Conservation (phyloP, 1,140 invertebrate genomes). For the Polypedilum vanderplanki region DNA sequence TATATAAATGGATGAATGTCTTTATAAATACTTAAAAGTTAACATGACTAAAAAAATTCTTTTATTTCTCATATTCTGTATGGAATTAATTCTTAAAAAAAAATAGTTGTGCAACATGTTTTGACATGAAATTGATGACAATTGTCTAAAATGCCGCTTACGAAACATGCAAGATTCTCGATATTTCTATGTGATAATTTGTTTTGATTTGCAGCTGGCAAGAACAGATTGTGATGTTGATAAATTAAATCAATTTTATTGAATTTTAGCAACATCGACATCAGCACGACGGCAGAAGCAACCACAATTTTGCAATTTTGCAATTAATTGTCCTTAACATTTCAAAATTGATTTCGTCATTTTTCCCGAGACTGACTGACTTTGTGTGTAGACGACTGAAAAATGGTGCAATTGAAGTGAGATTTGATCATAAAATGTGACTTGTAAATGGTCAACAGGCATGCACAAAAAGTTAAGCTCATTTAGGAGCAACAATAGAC, state of each 20-base stretch:
- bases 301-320: background rate
- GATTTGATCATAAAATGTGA: background rate
- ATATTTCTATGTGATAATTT: no score
- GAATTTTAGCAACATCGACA: no score
- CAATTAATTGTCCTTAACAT: slow-evolving; percentile 13
- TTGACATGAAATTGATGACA: background rate
- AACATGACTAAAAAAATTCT: no score
- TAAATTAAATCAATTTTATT: background rate
- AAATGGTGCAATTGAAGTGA: background rate
- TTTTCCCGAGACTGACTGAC: background rate
- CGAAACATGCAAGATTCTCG: no score
- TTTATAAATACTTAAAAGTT: background rate
- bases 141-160: no score
- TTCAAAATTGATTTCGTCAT: background rate
- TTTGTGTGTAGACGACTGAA: background rate
- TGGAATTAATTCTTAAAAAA: no score
- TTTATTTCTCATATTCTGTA: no score
- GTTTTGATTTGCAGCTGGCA: background rate
- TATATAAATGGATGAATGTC: background rate
- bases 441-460: background rate
- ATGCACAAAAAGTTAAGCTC: background rate
- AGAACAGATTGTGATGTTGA: background rate
- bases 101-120: background rate
- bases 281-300: background rate
- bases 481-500: background rate